Base-by-base conservation (phyloP, 2,113 vertebrate genomes). In the Lampris incognitus region DNA sequence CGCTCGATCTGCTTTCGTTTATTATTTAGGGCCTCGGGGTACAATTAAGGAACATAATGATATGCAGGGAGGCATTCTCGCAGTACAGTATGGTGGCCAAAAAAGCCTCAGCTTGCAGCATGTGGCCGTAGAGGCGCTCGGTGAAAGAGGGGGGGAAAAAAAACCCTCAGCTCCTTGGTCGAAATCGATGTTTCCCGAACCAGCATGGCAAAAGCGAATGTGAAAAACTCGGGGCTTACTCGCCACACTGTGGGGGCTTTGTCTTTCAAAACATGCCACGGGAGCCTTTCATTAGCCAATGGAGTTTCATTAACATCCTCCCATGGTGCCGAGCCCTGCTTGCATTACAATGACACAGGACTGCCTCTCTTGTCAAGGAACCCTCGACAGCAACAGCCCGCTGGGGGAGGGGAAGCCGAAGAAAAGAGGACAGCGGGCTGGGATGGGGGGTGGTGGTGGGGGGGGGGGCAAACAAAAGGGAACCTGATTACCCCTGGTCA, bases 241-340 rank as follows among this genome's bases (percentile, higher is more conserved):
- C 74, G 65, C 52, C 88, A 78, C 91, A 83, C 72, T 67, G 74
- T 88, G 87, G 86, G 85, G 83, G 88, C 88, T 87, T 90, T 90
- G 88, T 92, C 89, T 92, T 89, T 89, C 84, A 86, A 90, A 89
- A 87, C 83, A 85, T 83, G 83, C 87, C 82, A 84, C 85, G 79
- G 88, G 89, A 93, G 82, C 81, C 85, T 89, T 88, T 92, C 91
- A 91, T 93, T 90, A 91, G 89, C 79, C 84, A 89, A 91, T 87
- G 83, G 86, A 78, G 86, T 93, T 93, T 93, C 92, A 92, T 93
- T 93, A 94, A 87, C 91, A 93, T 89, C 84, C 83, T 88, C 87
- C 90, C 92, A 91, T 77, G 76, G 85, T 79, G 84, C 84, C 86
- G 84, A 87, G 88, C 83, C 55, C 78, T 40, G 83, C 85, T 24